Evolutionary conservation across 2,888 invertebrate genomes (phyloP), one percentile per base, ranked within the genome.

Genomic region (Eupeodes latifasciatus): DNA sequence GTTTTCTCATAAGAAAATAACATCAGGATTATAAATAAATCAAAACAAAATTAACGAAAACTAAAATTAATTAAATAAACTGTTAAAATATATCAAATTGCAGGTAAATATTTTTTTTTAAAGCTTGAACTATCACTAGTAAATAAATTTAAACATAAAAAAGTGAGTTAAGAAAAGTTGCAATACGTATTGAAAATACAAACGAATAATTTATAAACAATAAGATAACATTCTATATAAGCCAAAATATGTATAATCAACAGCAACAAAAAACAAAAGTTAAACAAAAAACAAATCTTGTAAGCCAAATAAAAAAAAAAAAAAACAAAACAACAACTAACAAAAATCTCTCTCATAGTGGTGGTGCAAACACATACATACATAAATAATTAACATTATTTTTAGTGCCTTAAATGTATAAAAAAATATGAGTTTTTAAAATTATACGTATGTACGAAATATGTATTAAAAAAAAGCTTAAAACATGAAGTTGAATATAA

Each of bases 391-490:
- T 55, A 57, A 80, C 44, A 59, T 72, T 72, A n/a, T 74, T 80
- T 83, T 77, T 77, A 87, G 87, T 87, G 87, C 87, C 87, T 87
- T 87, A 87, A 79, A 40, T 40, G 40, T 40, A 40, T 10, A 66
- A 47, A 47, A 51, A 72, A 83, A 57, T 55, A 49, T 64, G 57
- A 81, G 57, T 72, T 72, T 19, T 14, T 34, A 51, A 44, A 80
- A 44, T 19, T 19, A 10, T 47, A 47, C 0, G 12, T 59, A 44
- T 55, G 9, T 55, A 72, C 57, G 72, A 81, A 36, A 51, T 14
- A 40, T 19, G 55, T 27, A n/a, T 74, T 6, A 64, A 40, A 55
- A 61, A 36, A 59, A 7, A 55, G 75, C 75, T 85, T 76, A 34
- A n/a, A 57, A 10, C 57, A 44, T 34, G 11, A 27, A 67, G 27